Base-by-base conservation (phyloP, 2,888 invertebrate genomes). In the Elgonia sp. region DNA sequence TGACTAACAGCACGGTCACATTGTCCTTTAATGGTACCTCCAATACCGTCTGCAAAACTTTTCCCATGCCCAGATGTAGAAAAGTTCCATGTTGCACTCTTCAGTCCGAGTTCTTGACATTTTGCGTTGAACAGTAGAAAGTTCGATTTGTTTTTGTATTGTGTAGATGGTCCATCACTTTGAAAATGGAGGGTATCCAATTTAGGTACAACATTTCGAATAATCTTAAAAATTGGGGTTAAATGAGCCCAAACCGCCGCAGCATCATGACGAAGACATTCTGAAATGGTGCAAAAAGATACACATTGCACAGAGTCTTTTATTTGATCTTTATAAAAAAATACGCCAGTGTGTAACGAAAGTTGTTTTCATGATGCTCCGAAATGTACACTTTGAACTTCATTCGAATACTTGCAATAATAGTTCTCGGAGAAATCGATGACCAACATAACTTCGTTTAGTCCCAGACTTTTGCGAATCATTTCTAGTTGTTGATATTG, bases 201-300 rank as follows among this genome's bases (percentile, higher is more conserved):
- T 57, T 46, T 42, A 29, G 40, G 9, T 57, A 84, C n/a, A 42
- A 65, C 39, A 53, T 29, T 75, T 53, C 62, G 50, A 8, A 76
- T 76, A 8, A 79, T 29, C 3, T 67, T n/a, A 10, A 87, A 80
- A 42, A 84, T 42, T 10, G 84, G 84, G 42, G 80, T 55, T 14
- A 87, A 29, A 46, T 88, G 85, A 65, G 86, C 80, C 88, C 88
- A 88, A 60, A 85, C 65, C 3, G 75, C 55, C 55, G 46, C 42
- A 39, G 84, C 84, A 63, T 88, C 82, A 65, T 88, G 88, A 16
- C 85, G 62, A 16, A 87, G 67, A 63, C 57, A 46, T 55, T 86
- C 80, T 0, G 80, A 88, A n/a, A 79, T 70, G 7, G 80, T 86
- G 46, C 83, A 86, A 79, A 85, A 86, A 16, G 85, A 88, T 7